phyloP scores from a whole-genome alignment of 2,113 vertebrate species.

The Parotia lawesii region DNA sequence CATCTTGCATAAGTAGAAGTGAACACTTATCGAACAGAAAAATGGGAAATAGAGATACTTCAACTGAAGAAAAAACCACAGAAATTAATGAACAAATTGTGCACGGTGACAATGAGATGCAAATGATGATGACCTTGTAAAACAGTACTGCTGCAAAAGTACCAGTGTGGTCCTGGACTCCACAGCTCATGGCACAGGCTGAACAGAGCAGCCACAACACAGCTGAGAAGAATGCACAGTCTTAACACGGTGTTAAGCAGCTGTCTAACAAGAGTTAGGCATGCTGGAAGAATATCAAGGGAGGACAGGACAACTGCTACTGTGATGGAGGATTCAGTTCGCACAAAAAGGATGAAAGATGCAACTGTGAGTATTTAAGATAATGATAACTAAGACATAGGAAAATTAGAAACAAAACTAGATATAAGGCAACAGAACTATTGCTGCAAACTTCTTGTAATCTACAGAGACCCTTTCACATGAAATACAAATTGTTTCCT shows the following conservation, averaged over 20 bases:
- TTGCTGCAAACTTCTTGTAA: background rate
- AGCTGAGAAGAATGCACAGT: background rate
- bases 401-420: background rate
- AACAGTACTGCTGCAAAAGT: background rate
- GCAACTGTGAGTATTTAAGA: background rate
- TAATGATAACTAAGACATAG: background rate
- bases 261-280: background rate
- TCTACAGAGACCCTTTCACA: background rate
- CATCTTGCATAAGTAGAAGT: background rate
- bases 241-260: background rate
- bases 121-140: background rate
- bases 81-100: background rate
- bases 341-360: background rate
- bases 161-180: background rate
- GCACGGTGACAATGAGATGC: background rate
- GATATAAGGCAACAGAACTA: background rate
- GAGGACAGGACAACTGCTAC: background rate
- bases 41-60: background rate
- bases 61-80: background rate
- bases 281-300: background rate
- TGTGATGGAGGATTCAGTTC: background rate
- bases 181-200: background rate
- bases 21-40: background rate
- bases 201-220: background rate
- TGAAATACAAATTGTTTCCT: background rate